Evolutionary conservation across 2,797 vertebrate genomes (phyloP), one percentile per base, ranked within the genome.

Genomic region (Gymnocypris eckloni): DNA sequence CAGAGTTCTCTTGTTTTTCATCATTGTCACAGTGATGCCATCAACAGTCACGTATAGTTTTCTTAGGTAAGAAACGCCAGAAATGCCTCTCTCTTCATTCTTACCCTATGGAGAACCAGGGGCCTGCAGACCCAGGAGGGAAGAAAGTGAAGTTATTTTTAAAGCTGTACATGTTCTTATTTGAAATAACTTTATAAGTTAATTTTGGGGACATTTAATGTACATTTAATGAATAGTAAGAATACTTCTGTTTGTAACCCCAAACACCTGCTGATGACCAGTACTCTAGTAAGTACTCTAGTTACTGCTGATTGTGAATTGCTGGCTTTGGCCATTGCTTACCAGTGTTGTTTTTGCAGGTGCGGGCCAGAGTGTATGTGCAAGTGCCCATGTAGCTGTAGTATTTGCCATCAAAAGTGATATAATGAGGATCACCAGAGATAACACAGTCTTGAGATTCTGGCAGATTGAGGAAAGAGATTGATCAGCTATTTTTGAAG

Each of bases 381-480:
- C 97, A 97, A 48, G 94, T 94, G 81, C 97, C 97, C 93, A 95
- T 95, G 91, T 97, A 97, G 87, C 85, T 93, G 88, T 95, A 96
- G 83, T 91, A 94, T 88, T 88, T 96, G 11, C 96, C 94, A 61
- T 98, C 97, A 91, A 98, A 98, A 0, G 96, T 98, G 90, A 94
- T 90, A 86, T 97, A 97, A 91, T 98, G 97, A 22, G 96, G 96
- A 90, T 98, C 96, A 67, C 97, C 97, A 22, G 95, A 97, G 67
- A 97, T 92, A 54, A 94, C 92, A 73, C 97, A 98, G 88, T 94
- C 95, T 85, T 95, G 91, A 50, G 89, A 93, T 52, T 93, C 95
- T 95, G 90, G 25, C 6, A 43, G 76, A 88, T 37, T 66, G 9
- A 41, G 8, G 2, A 41, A 41, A 41, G 33, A 33, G 2, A 33